Base-by-base conservation (phyloP, 2,888 invertebrate genomes). In the Cephus sareptanus region DNA sequence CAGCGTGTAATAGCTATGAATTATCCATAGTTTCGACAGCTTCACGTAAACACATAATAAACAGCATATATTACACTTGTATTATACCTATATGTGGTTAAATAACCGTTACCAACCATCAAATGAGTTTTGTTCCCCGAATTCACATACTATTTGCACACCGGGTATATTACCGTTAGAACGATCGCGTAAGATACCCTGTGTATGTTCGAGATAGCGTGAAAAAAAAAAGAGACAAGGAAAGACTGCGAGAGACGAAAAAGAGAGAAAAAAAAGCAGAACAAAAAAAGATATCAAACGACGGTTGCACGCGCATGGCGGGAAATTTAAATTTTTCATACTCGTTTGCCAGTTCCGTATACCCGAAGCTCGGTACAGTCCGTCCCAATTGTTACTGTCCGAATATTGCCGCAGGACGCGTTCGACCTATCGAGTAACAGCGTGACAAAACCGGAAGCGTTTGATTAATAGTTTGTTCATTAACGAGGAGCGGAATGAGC, bases 391-490 rank as follows among this genome's bases (percentile, higher is more conserved):
- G 15, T 40, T 23, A 15, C 56, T 23, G 23, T 56, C 23, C 9
- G 23, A 56, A 56, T 9, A 6, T 56, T 56, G 56, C 56, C 15
- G 9, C 23, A 56, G 23, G 23, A 23, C 56, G 56, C 15, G 15
- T 35, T 35, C 56, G 40, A 56, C 31, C 30, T 11, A 75, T 75
- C 35, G 76, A 34, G 37, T 13, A 30, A 75, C 73, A 75, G 56
- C 69, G 77, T 75, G 73, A 75, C 76, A n/a, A 77, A 73, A 73
- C 81, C 85, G 85, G 85, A 85, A 85, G 76, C 35, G 79, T 83
- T 82, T 86, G 86, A 85, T 84, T 84, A 83, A 77, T 80, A 83
- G 81, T 86, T 81, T 80, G 78, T 78, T 85, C 82, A 83, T 86
- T 85, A 85, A 85, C 81, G 81, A 83, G 76, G 74, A 78, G 69